A percentile compares a stretch with the other conserved stretches of the same genome.
Evolutionary conservation across 2,797 vertebrate genomes (phyloP).

Genomic region (Lutjanus argentimaculatus): DNA sequence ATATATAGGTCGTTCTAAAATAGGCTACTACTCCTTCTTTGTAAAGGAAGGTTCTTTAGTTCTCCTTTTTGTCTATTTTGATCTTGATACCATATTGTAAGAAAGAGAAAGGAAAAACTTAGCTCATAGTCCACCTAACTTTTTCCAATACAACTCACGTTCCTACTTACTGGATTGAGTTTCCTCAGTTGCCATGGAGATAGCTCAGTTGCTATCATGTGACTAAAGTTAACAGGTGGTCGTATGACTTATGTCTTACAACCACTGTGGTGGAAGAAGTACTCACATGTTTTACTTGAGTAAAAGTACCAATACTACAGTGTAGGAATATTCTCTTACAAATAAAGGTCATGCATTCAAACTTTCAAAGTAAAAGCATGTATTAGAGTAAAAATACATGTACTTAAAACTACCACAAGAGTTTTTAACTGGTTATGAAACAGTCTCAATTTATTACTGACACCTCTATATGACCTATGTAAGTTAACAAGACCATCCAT

Average conservation of each 20-base stretch:
- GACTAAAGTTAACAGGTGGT: conserved; percentile 23
- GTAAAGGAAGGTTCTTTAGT: neutral
- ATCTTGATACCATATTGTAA: neutral
- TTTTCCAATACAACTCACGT: neutral
- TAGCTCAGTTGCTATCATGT: conserved; percentile 7
- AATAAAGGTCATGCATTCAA: no score
- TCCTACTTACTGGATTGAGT: neutral
- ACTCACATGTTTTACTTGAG: neutral
- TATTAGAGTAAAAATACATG: neutral
- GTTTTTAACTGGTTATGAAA: no score
- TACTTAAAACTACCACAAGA: no score
- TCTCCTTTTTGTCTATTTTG: neutral
- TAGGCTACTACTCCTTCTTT: neutral
- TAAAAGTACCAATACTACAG: neutral
- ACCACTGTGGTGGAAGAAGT: no score
- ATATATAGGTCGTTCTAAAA: conserved; percentile 25
- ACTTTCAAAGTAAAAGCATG: no score
- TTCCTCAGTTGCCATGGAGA: neutral
- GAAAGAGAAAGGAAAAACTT: no score
- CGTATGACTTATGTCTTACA: neutral
- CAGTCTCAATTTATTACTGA: no score
- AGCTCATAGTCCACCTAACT: neutral
- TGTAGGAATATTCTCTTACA: neutral
- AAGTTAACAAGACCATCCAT: no score
- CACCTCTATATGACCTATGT: no score